These are phyloP conservation scores for Onychomys torridus DNA, from an alignment of 2,797 vertebrate genomes.

Conservation along the genomic window DNA sequence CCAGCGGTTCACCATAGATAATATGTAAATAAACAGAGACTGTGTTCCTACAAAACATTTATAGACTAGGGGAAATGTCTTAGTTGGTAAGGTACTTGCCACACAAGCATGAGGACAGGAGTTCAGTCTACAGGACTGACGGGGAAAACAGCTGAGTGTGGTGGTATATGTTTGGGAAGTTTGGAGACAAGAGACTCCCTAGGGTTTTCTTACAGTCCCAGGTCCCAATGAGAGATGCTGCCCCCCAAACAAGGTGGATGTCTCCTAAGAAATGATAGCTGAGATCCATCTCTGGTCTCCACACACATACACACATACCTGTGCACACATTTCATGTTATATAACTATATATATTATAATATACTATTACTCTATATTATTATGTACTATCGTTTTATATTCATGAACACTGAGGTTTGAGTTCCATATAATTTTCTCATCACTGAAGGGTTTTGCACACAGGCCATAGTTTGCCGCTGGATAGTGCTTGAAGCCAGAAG, in stretches of 20 bases:
- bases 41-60: slow-evolving; percentile 34
- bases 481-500: not conserved
- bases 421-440: slow-evolving; percentile 52
- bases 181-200: not conserved
- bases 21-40: not conserved
- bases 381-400: not conserved
- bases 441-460: not conserved
- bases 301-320: not conserved
- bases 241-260: not conserved
- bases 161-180: not conserved
- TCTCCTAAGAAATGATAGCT: not conserved
- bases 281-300: not conserved
- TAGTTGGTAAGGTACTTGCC: not conserved
- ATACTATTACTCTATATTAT: not conserved
- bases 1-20: not conserved
- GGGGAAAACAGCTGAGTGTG: not conserved
- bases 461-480: not conserved
- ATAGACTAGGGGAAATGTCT: not conserved
- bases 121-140: not conserved
- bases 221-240: not conserved
- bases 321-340: not conserved
- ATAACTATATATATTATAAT: not conserved
- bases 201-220: not conserved
- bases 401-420: slow-evolving; percentile 2
- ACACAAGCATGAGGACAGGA: not conserved